phyloP scores from a whole-genome alignment of 1,140 invertebrate genomes.

The Frieseomelitta varia region DNA sequence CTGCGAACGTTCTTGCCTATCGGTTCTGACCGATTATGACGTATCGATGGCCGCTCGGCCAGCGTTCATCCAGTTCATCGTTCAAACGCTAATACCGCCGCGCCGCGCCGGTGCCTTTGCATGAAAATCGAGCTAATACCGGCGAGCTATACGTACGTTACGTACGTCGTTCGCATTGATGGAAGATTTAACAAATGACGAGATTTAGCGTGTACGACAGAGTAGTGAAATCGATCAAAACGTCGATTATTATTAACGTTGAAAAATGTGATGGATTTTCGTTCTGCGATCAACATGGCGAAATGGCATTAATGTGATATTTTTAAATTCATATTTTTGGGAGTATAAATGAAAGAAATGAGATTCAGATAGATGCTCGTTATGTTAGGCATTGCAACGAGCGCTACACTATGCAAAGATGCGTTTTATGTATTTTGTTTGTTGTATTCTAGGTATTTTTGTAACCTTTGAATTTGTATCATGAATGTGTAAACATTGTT shows the following conservation, averaged over 20 bases:
- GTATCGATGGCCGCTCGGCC: constrained; percentile 39
- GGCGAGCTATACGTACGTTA: neutral
- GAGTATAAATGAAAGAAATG: neutral
- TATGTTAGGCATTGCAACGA: too few species aligned
- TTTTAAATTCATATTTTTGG: neutral
- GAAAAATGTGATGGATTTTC: neutral
- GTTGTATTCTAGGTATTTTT: too few species aligned
- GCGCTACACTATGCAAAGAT: too few species aligned
- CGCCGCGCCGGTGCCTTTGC: neutral
- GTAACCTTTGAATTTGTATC: too few species aligned
- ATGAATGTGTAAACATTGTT: too few species aligned
- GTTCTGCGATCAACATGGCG: neutral
- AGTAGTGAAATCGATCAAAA: neutral
- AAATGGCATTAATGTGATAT: neutral
- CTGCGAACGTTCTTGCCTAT: constrained; percentile 27
- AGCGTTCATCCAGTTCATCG: neutral
- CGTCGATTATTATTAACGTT: neutral
- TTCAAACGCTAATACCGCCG: constrained; percentile 15
- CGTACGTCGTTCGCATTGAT: neutral
- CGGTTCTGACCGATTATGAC: constrained; percentile 59
- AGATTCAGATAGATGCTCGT: neutral
- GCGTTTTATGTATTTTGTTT: too few species aligned
- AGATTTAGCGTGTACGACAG: neutral
- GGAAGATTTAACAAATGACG: constrained; percentile 7
- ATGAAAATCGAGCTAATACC: constrained; percentile 29